A percentile compares a stretch with the other conserved stretches of the same genome.
These are phyloP conservation scores for Mustelus asterias DNA, from an alignment of 2,113 vertebrate species.

Conservation along the genomic window DNA sequence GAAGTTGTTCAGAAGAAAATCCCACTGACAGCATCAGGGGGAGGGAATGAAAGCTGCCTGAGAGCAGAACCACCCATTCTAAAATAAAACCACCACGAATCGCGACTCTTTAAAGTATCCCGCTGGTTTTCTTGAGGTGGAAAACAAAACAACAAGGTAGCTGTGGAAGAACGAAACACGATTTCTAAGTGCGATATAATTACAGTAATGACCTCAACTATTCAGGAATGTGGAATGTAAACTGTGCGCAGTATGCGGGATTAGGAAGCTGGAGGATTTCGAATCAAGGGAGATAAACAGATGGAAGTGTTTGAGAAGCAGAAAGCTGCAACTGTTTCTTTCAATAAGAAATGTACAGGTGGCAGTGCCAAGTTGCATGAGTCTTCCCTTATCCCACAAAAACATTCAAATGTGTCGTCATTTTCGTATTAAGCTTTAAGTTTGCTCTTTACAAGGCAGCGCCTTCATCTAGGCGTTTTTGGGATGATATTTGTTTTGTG, in stretches of 20 bases:
- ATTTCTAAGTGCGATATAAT: background rate
- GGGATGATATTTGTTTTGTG: background rate
- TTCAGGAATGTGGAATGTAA: conserved; percentile 10
- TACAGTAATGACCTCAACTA: background rate
- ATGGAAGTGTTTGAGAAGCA: background rate
- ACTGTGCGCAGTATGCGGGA: background rate
- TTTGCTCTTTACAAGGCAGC: background rate
- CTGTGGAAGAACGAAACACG: background rate
- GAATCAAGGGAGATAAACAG: background rate
- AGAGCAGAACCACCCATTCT: background rate
- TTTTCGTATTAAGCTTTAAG: background rate
- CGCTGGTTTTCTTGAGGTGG: background rate
- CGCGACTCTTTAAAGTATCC: background rate
- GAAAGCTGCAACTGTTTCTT: background rate
- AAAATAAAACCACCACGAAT: background rate
- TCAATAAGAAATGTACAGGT: background rate
- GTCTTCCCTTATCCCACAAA: background rate
- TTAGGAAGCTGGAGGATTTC: background rate
- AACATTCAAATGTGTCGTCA: background rate
- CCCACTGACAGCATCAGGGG: background rate
- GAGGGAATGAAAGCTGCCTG: background rate
- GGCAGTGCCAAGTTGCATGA: background rate
- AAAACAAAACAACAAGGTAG: background rate
- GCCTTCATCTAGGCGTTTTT: background rate
- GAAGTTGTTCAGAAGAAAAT: background rate